A percentile compares a stretch with the other conserved stretches of the same genome.
phyloP scores from a whole-genome alignment of 2,113 vertebrate genomes.

The Apteryx mantelli region DNA sequence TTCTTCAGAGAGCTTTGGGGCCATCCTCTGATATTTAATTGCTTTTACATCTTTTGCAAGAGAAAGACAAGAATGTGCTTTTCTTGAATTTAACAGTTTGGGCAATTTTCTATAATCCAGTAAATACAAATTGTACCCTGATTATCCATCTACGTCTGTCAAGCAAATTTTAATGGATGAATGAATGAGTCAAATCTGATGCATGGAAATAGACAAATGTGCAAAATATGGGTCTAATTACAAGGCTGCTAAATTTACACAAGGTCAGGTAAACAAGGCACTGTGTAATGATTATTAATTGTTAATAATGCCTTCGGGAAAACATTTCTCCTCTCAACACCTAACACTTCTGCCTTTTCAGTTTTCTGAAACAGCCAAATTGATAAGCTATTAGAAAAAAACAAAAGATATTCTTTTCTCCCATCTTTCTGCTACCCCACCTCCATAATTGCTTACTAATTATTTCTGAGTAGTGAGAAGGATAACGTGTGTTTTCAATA shows the following conservation, averaged over 20 bases:
- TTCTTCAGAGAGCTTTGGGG: slow-evolving; percentile 69
- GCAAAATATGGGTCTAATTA: slow-evolving; percentile 87
- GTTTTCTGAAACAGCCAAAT: slow-evolving; percentile 60
- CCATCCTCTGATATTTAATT: slow-evolving; percentile 72
- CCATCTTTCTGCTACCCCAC: neutral
- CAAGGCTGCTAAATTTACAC: slow-evolving; percentile 85
- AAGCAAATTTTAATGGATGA: slow-evolving; percentile 87
- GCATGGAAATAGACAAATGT: slow-evolving; percentile 83
- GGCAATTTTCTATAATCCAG: slow-evolving; percentile 85
- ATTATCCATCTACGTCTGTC: slow-evolving; percentile 85
- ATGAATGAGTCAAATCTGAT: slow-evolving; percentile 83
- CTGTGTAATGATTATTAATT: slow-evolving; percentile 89
- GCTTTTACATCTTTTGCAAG: slow-evolving; percentile 76
- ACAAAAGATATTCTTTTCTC: slow-evolving; percentile 11
- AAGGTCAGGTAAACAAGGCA: slow-evolving; percentile 88
- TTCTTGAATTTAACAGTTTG: slow-evolving; percentile 82
- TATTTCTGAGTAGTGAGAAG: slow-evolving; percentile 40
- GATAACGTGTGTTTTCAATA: slow-evolving; percentile 41
- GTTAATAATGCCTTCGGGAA: slow-evolving; percentile 88
- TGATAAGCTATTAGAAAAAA: slow-evolving; percentile 61
- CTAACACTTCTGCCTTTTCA: slow-evolving; percentile 72
- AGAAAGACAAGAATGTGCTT: slow-evolving; percentile 77
- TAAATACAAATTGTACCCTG: slow-evolving; percentile 86
- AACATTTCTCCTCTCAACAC: slow-evolving; percentile 78
- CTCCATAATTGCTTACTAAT: slow-evolving; percentile 59